Base-by-base conservation (phyloP, 2,113 vertebrate species). In the Gallinago undulata region DNA sequence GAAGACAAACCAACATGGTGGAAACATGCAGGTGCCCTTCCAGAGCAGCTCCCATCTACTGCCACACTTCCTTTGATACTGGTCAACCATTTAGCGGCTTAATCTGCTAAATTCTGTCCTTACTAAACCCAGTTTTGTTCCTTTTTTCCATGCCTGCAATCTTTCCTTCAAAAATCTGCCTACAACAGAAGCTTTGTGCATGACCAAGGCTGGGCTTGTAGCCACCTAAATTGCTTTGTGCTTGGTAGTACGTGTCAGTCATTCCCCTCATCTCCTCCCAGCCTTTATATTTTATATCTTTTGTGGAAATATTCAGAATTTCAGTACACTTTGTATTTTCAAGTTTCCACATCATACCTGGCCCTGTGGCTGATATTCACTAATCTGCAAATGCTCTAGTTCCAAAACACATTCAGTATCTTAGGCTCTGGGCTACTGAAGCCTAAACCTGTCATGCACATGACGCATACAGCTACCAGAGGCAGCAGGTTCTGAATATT, bases 401-500 rank as follows among this genome's bases (percentile, higher is more conserved):
- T 96, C 90, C 86, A 85, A 89, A 95, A 73, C 43, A 83, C 80
- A 72, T 74, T 39, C 66, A 2, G 1, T 22, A 87, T 84, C 77
- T 79, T 70, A 66, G 73, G 31, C 84, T 94, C 76, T 79, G 74
- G 91, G 84, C 53, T 73, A 56, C 48, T 70, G 72, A 80, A 96
- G 62, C 45, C 72, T 81, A 76, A 94, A 73, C 60, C 53, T 96
- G 73, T 90, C 69, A 73, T 24, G 47, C 84, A 37, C 59, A 56
- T 67, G 79, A 90, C 0, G 0, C 66, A 43, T 25, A 48, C 8
- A 82, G 72, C 72, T 88, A 94, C 82, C 73, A 81, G 92, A 84
- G 86, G 93, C 83, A 94, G 53, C 73, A 84, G 48, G 16, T 90
- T 91, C 82, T 95, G 91, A 91, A 89, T 91, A 83, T 73, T 95